Conservation (phyloP, 2,113 vertebrate species). For the Pedetes capensis region DNA sequence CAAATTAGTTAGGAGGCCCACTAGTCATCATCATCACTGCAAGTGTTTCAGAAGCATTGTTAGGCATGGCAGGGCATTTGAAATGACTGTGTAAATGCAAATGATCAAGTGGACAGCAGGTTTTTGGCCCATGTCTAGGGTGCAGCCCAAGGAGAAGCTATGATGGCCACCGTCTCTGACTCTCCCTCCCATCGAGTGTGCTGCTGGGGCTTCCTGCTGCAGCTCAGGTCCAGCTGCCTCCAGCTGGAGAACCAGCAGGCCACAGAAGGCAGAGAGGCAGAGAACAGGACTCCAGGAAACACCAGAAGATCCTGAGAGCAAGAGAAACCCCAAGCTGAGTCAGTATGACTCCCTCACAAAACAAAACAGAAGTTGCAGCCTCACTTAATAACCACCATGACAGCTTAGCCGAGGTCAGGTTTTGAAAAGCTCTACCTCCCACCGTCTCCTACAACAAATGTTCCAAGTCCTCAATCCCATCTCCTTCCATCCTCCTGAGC, state of each 20-base stretch:
- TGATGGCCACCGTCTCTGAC: background rate
- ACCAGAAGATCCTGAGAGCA: background rate
- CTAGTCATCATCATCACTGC: background rate
- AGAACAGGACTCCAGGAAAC: background rate
- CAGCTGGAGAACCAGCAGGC: background rate
- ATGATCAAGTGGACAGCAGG: background rate
- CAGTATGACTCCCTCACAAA: background rate
- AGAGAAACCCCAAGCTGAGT: background rate
- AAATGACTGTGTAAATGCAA: background rate
- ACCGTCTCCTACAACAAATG: background rate
- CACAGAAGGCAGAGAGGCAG: background rate
- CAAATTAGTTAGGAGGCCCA: background rate
- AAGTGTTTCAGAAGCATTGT: background rate
- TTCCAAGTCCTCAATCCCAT: background rate
- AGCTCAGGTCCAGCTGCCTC: background rate
- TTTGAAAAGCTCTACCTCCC: constrained; percentile 27
- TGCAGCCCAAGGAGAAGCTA: background rate
- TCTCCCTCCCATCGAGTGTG: background rate
- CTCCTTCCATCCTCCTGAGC: background rate
- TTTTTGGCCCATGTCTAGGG: background rate
- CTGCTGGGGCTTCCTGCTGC: background rate
- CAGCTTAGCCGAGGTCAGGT: background rate
- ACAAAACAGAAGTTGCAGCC: background rate
- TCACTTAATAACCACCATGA: constrained; percentile 16
- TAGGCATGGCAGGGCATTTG: background rate